Base-by-base conservation (phyloP, 2,888 invertebrate genomes). In the Odontocerum albicorne region DNA sequence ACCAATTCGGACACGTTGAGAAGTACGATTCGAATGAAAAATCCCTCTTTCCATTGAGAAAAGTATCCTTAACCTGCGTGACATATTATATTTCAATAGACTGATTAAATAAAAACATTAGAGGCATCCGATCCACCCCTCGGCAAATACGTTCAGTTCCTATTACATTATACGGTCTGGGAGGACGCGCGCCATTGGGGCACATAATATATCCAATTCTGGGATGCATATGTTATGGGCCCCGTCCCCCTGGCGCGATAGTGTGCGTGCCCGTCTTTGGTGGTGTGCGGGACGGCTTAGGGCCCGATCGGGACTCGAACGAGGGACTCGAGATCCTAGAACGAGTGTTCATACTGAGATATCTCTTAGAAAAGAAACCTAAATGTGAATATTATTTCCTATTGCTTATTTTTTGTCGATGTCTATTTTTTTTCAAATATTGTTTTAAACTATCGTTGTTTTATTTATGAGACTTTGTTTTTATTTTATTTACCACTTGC, bases 191-290 rank as follows among this genome's bases (percentile, higher is more conserved):
- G 57, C 60, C 57, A 54, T 54, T 57, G 62, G 55, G 60, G 56
- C 60, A 58, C 62, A 62, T 62, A 58, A 62, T 62, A 62, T 62
- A 62, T 62, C 62, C 62, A 62, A 62, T 62, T 62, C 57, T 50
- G 60, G 56, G 62, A 62, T 62, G 62, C 62, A 62, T 62, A 62
- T 60, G 60, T 62, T 62, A 60, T 57, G 55, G 56, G 55, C 52
- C 38, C 43, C 45, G 45, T 39, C 33, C 27, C 22, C 40, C 32
- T 15, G 33, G 17, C 42, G n/a, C 22, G 17, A 21, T 13, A 8
- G 38, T 21, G 20, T 35, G 51, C 33, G 36, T 46, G 36, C 21
- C 19, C 15, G 19, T 15, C 2, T 44, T 12, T 44, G 27, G 10
- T 13, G 27, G 21, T 10, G 17, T 38, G 16, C 19, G 19, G 6